Evolutionary conservation across 23 tunicate species (phyloP).

Genomic region (Ciona savignyi): DNA sequence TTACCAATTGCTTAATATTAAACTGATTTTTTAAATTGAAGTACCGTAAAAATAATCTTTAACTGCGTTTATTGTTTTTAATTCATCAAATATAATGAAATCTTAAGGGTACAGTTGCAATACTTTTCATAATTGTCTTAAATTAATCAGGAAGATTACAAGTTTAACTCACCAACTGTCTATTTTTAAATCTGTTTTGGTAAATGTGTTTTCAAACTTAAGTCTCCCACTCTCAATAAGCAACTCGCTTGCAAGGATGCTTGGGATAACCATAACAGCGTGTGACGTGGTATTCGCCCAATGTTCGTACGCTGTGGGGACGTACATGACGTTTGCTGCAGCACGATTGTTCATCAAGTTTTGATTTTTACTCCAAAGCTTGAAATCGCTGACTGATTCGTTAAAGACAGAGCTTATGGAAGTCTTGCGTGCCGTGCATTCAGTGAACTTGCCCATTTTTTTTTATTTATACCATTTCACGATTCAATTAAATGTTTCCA

Average conservation of each 20-base stretch:
- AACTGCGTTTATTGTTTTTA: neutral
- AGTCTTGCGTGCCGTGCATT: neutral
- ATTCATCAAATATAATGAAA: too few relatives aligned
- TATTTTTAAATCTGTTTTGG: too few relatives aligned
- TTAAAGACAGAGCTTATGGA: neutral
- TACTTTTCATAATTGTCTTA: too few relatives aligned
- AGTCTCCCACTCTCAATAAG: constrained; percentile 19
- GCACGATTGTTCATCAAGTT: constrained; percentile 79
- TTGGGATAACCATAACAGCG: constrained; percentile 71
- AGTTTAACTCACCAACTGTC: too few relatives aligned
- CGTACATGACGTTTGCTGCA: constrained; percentile 37
- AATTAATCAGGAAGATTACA: too few relatives aligned
- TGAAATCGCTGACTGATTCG: constrained; percentile 8
- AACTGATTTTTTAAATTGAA: too few relatives aligned
- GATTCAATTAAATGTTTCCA: too few relatives aligned
- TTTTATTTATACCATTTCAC: too few relatives aligned
- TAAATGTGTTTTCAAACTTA: neutral
- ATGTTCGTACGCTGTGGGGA: constrained; percentile 74
- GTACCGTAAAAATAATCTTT: too few relatives aligned
- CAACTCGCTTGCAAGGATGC: constrained; percentile 59
- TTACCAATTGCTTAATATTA: too few relatives aligned
- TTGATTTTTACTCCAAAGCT: constrained; percentile 12
- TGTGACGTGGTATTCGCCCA: constrained; percentile 77
- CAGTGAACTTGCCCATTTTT: neutral
- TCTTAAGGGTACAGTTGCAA: too few relatives aligned